Evolutionary conservation across 2,797 vertebrate genomes (phyloP), one percentile per base, ranked within the genome.

Genomic region (Gymnothorax reevesii): DNA sequence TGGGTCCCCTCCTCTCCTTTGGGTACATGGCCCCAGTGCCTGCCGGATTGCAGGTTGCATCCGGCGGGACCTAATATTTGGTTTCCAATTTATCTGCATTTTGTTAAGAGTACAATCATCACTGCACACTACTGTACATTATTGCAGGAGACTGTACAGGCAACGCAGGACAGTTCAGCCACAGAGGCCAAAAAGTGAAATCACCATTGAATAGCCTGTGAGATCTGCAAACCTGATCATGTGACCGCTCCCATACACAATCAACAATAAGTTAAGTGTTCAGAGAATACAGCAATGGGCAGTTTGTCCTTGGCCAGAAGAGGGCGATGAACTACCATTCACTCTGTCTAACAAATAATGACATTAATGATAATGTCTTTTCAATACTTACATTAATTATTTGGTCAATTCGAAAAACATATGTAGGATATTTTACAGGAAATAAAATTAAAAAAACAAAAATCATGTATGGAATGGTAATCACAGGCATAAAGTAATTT

Each of bases 251-350:
- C 33, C 9, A 73, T 20, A 77, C 12, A 7, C n/a, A 6, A 77
- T 49, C 42, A 77, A 77, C 49, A 27, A 42, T 73, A 0, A 73
- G 25, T 4, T 73, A 33, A 17, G 71, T 75, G 27, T 52, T 7
- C 3, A 54, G 77, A 22, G 3, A 80, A 54, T 55, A 20, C 49
- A 80, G 69, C 42, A 12, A 9, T 42, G 71, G 25, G 71, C 71
- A 75, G 17, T 60, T 5, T 83, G 7, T 55, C 60, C 33, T 54
- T 57, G 25, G 6, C 84, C 87, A 85, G 27, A 52, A 77, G 87
- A 27, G 66, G 84, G 66, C 55, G 57, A 66, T 25, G 4, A 82
- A n/a, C 55, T 49, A 57, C 79, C 25, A 55, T 83, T 13, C 55
- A 75, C 27, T n/a, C 49, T 66, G 20, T 25, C 17, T 12, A 33